Evolutionary conservation across 2,888 invertebrate genomes (phyloP), one percentile per base, ranked within the genome.

Genomic region (Phymatocera aterrima): DNA sequence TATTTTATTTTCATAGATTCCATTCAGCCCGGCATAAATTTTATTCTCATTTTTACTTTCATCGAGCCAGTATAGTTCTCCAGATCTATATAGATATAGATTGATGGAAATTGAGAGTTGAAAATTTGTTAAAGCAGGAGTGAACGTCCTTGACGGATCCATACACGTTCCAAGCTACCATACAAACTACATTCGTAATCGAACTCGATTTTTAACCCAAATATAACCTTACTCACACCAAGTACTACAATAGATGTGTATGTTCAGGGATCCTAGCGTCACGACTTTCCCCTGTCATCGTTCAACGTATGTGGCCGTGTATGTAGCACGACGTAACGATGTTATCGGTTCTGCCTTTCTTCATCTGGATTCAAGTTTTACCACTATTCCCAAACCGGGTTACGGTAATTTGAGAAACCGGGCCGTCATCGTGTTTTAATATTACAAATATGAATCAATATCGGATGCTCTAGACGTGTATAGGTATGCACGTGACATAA

Each of bases 251-350:
- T 28, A 37, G n/a, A 34, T 64, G 15, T n/a, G n/a, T 46, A 68
- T n/a, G 46, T 68, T 46, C n/a, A 18, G 37, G 57, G 34, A 28
- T 68, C 48, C 12, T 43, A 15, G 43, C 57, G 15, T 15, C 54
- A 64, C 77, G 94, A 85, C 86, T 94, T 93, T 87, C 93, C 72
- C 72, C 54, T 10, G 10, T n/a, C 34, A 51, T n/a, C n/a, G 51
- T 72, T 72, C 51, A 24, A 31, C 0, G 28, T 46, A 2, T 54
- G 18, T n/a, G 18, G 18, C 2, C 37, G 28, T 21, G 37, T 64
- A n/a, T 64, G 8, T 40, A 64, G 21, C 37, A 64, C n/a, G 18
- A 3, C 1, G 40, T 6, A n/a, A 12, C 8, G 61, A 64, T 64
- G 61, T 64, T 64, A 64, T 37, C 18, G 37, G 61, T 64, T 64